Conservation (phyloP, 1,140 invertebrate species). For the Aphis gossypii region DNA sequence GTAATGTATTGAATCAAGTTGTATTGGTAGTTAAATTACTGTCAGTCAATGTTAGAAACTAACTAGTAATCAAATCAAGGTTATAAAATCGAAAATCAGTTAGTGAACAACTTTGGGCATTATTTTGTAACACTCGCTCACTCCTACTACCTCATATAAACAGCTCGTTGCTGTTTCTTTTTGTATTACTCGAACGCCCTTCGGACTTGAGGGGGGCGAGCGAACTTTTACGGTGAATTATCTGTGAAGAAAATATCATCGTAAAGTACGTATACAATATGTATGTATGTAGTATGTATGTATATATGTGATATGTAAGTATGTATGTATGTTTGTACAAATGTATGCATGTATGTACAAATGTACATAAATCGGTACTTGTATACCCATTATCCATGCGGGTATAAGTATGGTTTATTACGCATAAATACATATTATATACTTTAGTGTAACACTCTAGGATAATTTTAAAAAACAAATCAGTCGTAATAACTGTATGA, state of each 20-base stretch:
- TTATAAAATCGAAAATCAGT: not conserved
- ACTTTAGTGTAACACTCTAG: not conserved
- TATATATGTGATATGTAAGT: not conserved
- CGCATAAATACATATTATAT: not conserved
- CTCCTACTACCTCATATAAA: conserved; percentile 51
- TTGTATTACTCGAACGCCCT: conserved; percentile 17
- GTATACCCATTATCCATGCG: too few species aligned
- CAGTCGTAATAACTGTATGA: not conserved
- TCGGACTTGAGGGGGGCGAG: conserved; percentile 46
- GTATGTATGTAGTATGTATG: not conserved
- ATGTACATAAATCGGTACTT: not conserved
- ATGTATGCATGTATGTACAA: not conserved
- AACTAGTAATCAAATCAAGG: not conserved
- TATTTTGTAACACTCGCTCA: not conserved
- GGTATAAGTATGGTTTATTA: not conserved
- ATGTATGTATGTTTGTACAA: not conserved
- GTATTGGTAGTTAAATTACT: not conserved
- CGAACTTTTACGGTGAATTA: conserved; percentile 46
- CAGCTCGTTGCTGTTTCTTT: conserved; percentile 54
- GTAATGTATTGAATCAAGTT: not conserved
- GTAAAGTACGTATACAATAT: not conserved
- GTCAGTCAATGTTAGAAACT: not conserved
- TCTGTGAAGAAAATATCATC: conserved; percentile 35
- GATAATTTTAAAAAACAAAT: not conserved
- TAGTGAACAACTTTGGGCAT: conserved; percentile 15